These are phyloP conservation scores for Aspidoscelis tigris DNA, from an alignment of 2,113 vertebrate species.

Conservation along the genomic window DNA sequence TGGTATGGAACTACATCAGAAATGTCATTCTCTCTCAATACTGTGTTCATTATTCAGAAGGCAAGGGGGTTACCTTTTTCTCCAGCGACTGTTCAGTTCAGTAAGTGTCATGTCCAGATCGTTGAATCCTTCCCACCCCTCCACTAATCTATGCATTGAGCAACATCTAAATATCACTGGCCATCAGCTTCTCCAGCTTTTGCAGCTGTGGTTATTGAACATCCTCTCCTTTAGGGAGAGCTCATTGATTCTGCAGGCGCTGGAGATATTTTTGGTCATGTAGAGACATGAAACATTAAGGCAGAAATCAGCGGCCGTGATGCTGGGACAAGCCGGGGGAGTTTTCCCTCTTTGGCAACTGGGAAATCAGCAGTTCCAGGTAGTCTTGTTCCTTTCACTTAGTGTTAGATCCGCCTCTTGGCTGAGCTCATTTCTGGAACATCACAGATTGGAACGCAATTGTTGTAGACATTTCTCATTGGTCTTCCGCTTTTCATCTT, in stretches of 20 bases:
- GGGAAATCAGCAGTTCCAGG: constrained; percentile 51
- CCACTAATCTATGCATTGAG: constrained; percentile 2
- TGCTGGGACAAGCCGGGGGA: constrained; percentile 45
- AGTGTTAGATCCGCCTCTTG: constrained; percentile 47
- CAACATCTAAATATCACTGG: constrained; percentile 43
- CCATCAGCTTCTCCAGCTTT: constrained; percentile 31
- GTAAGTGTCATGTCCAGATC: constrained; percentile 11
- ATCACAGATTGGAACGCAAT: constrained; percentile 15
- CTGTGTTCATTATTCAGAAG: constrained; percentile 39
- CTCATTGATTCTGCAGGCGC: constrained; percentile 46
- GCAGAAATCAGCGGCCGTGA: constrained; percentile 37
- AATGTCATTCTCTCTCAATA: constrained; percentile 28
- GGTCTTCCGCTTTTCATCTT: constrained; percentile 6
- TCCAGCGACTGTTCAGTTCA: constrained; percentile 26
- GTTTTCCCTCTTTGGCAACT: constrained; percentile 28
- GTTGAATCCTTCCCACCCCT: not conserved
- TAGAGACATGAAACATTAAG: constrained; percentile 47
- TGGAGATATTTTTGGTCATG: constrained; percentile 51
- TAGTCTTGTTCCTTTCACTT: constrained; percentile 46
- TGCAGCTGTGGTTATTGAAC: constrained; percentile 44
- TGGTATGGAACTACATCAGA: constrained; percentile 35
- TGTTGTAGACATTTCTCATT: not conserved
- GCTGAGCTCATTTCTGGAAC: constrained; percentile 36
- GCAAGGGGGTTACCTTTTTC: not conserved
- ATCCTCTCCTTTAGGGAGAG: constrained; percentile 34